Conservation (phyloP, 2,888 invertebrate species). For the Phalangium opilio region DNA sequence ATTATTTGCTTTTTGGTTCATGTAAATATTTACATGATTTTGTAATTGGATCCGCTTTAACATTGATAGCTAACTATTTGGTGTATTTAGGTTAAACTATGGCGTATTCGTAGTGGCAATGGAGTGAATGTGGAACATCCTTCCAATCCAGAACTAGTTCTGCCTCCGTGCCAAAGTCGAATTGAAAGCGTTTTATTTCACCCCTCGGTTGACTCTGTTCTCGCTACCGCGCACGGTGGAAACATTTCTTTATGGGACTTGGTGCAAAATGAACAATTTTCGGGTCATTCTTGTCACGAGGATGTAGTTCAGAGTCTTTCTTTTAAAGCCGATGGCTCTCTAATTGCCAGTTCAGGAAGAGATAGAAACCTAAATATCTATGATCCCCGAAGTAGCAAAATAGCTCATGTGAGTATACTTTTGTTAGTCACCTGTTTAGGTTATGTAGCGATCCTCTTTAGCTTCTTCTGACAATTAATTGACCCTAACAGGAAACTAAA, state of each 20-base stretch:
- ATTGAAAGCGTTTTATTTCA: conserved; percentile 80
- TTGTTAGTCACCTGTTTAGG: no score
- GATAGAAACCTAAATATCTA: conserved; percentile 31
- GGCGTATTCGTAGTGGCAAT: conserved; percentile 63
- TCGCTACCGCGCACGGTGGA: conserved; percentile 68
- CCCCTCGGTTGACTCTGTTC: conserved; percentile 73
- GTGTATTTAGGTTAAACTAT: conserved; percentile 56
- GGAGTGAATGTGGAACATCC: conserved; percentile 59
- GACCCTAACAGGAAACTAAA: conserved; percentile 33
- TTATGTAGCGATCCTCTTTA: no score
- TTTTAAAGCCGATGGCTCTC: conserved; percentile 74
- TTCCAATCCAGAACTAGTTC: conserved; percentile 54
- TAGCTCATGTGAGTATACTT: conserved; percentile 21
- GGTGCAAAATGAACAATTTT: conserved; percentile 12
- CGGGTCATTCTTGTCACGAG: conserved; percentile 52
- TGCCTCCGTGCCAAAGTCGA: conserved; percentile 58
- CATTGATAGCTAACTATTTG: no score
- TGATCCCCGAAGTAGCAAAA: conserved; percentile 29
- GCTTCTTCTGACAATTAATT: background rate
- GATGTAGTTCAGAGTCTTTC: conserved; percentile 78
- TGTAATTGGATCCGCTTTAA: conserved; percentile 39
- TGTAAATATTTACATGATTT: conserved; percentile 37
- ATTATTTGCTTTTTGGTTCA: background rate
- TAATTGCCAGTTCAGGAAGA: conserved; percentile 50
- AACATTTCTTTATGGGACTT: conserved; percentile 75